A percentile compares a stretch with the other conserved stretches of the same genome.
Conservation (phyloP, 2,797 vertebrate species). For the Garrulus glandarius region DNA sequence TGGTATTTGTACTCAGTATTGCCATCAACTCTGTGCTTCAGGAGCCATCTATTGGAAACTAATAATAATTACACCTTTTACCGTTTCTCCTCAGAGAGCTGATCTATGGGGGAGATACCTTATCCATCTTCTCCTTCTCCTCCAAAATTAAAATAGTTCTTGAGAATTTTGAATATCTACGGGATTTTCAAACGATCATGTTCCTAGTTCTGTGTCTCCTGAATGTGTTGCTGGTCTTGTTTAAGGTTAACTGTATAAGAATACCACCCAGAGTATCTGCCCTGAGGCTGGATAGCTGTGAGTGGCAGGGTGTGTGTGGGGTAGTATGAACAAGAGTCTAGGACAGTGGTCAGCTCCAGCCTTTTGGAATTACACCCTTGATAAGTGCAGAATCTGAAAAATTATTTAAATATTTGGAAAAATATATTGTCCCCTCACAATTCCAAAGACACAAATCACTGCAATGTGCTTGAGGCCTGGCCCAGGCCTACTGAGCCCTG, state of each 20-base stretch:
- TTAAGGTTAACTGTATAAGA: neutral
- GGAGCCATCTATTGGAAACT: constrained; percentile 9
- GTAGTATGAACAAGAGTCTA: neutral
- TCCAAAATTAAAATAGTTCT: neutral
- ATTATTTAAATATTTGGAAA: neutral
- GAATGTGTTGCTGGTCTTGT: neutral
- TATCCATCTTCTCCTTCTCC: neutral
- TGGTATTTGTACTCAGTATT: neutral
- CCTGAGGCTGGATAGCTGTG: neutral
- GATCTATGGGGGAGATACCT: neutral
- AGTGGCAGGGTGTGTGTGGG: neutral
- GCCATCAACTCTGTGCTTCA: neutral
- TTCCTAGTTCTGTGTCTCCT: neutral
- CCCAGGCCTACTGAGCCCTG: neutral
- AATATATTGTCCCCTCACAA: neutral
- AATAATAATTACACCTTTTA: neutral
- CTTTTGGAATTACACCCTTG: neutral
- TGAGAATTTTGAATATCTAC: neutral
- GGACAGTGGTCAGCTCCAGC: neutral
- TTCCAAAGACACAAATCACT: neutral
- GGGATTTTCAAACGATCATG: neutral
- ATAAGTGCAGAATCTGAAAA: neutral
- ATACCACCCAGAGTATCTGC: neutral
- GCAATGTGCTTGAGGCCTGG: neutral
- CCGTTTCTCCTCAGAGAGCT: neutral